Conservation (phyloP, 2,797 vertebrate species). For the Muscicapa striata region DNA sequence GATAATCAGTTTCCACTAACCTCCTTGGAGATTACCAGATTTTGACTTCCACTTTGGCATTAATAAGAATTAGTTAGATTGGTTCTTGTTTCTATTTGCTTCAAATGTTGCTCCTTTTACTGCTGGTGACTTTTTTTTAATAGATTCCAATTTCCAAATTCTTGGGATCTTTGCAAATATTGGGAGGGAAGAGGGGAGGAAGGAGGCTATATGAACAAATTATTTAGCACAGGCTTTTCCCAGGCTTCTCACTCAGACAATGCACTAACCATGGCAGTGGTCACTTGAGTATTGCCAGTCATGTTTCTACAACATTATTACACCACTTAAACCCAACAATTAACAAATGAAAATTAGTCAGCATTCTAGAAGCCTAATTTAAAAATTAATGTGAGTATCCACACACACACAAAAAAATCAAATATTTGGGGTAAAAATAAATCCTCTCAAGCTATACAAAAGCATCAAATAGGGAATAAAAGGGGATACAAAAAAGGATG, state of each 20-base stretch:
- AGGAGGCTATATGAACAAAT: neutral
- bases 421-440: neutral
- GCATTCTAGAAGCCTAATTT: neutral
- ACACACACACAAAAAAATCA: neutral
- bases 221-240: neutral
- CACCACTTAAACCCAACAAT: neutral
- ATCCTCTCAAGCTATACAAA: neutral
- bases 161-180: neutral
- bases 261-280: neutral
- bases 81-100: neutral
- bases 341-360: neutral
- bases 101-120: neutral
- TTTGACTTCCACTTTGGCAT: neutral
- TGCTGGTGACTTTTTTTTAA: neutral
- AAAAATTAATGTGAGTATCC: neutral
- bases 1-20: neutral
- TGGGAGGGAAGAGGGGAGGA: fast-evolving
- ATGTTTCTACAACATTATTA: neutral
- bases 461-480: neutral
- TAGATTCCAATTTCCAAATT: neutral
- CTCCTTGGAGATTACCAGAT: neutral
- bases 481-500: neutral
- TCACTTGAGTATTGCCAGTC: neutral
- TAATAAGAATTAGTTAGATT: neutral
- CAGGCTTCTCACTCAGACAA: neutral